A percentile compares a stretch with the other conserved stretches of the same genome.
Conservation (phyloP, 2,797 vertebrate genomes). For the Xenentodon cancila region DNA sequence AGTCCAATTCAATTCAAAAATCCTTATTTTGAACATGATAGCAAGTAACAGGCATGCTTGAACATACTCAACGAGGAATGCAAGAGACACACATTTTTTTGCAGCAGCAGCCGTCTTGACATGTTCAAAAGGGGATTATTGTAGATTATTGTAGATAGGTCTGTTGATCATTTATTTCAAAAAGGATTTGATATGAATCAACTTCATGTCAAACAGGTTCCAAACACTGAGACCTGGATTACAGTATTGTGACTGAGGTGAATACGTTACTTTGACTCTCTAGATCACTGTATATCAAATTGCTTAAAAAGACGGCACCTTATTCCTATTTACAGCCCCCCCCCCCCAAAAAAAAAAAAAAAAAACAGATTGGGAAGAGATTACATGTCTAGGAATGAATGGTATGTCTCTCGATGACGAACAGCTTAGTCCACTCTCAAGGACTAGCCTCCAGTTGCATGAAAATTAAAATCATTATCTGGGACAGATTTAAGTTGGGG, state of each 20-base stretch:
- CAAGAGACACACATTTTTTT: too few species aligned
- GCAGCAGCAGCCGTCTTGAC: too few species aligned
- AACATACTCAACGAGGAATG: too few species aligned
- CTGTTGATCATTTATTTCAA: too few species aligned
- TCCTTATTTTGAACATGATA: too few species aligned
- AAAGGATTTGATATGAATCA: constrained; percentile 45
- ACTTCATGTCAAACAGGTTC: constrained; percentile 41
- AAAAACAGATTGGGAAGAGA: constrained; percentile 59
- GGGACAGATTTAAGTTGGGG: constrained; percentile 19
- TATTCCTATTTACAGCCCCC: constrained; percentile 52
- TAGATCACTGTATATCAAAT: constrained; percentile 55
- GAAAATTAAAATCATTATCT: constrained; percentile 54
- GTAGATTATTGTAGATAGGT: too few species aligned
- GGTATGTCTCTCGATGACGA: constrained; percentile 67
- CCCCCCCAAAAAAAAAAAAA: too few species aligned
- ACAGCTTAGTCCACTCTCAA: constrained; percentile 46
- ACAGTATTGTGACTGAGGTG: constrained; percentile 39
- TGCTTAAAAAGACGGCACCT: constrained; percentile 34
- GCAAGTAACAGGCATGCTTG: too few species aligned
- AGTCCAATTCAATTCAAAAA: too few species aligned
- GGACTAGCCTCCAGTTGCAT: constrained; percentile 40
- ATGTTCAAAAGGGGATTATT: too few species aligned
- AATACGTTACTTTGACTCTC: constrained; percentile 44
- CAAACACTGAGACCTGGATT: constrained; percentile 33
- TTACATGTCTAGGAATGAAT: constrained; percentile 76